Evolutionary conservation across 1,140 invertebrate species (phyloP), one percentile per base, ranked within the genome.

Genomic region (Melitaea cinxia): DNA sequence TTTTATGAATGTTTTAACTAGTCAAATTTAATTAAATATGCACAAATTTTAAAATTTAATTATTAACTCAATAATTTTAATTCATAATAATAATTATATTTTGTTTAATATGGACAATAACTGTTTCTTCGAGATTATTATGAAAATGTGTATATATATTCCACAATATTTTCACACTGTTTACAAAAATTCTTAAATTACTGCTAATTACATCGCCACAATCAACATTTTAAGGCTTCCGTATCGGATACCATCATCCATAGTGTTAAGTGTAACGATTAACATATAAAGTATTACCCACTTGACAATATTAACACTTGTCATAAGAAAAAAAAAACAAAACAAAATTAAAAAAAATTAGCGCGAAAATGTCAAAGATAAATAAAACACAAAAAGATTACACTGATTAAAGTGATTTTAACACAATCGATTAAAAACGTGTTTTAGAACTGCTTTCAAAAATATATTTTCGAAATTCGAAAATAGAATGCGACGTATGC

Each of bases 401-500:
- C 50, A 45, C 49, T 50, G 6, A 1, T 45, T 37, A 6, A 59
- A 15, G 28, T 23, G 28, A n/a, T 17, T 42, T 59, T 47, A 14
- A 59, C 30, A 35, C 26, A 23, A 15, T 24, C 39, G 19, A 55
- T 42, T 39, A 62, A 62, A 50, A 39, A 62, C 23, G 35, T 37
- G 17, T 59, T 62, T 19, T 1, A 33, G 14, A 55, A 58, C 52
- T 15, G 15, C 39, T 19, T 6, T 45, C 0, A 5, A 7, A 1
- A 45, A 19, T 45, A 19, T 45, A 57, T 62, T 70, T 67, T 69
- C n/a, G 65, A 67, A 83, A 73, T 37, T 37, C 35, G 35, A 37
- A 37, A 12, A 65, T 68, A 75, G 72, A 71, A 76, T 62, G 77
- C 80, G 75, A 82, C 85, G 85, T 86, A 81, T 78, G 77, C 87